phyloP scores from a whole-genome alignment of 2,888 invertebrate species.

The Drosophila mercatorum region DNA sequence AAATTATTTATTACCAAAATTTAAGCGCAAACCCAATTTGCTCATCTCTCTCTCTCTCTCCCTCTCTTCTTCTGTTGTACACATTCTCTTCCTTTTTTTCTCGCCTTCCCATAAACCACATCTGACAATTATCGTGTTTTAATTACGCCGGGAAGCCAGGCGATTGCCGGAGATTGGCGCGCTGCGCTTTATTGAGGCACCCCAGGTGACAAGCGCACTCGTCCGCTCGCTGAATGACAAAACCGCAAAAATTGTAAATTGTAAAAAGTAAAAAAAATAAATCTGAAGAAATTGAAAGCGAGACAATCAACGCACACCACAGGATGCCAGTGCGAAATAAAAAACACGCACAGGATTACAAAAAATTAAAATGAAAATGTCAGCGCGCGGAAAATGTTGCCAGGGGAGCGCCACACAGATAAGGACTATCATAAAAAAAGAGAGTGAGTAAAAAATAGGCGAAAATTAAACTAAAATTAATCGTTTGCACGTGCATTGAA shows the following conservation, averaged over 20 bases:
- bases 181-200: constrained; percentile 32
- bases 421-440: constrained; percentile 16
- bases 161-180: background rate
- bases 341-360: constrained; percentile 53
- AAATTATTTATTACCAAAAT: background rate
- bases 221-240: constrained; percentile 57
- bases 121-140: constrained; percentile 65
- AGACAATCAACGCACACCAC: constrained; percentile 69
- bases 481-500: constrained; percentile 66
- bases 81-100: background rate
- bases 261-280: constrained; percentile 19
- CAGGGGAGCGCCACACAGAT: constrained; percentile 2
- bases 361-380: constrained; percentile 23
- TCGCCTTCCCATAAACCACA: constrained; percentile 26
- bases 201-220: constrained; percentile 66
- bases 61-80: too few species aligned
- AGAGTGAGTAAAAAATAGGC: background rate
- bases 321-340: constrained; percentile 61
- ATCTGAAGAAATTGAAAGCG: constrained; percentile 47
- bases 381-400: constrained; percentile 12
- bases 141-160: constrained; percentile 43
- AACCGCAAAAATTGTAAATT: constrained; percentile 52
- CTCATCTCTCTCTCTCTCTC: too few species aligned
- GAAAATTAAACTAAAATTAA: constrained; percentile 61
- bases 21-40: background rate